Percentiles rank a stretch among this genome's conserved stretches.
Conservation (phyloP, 2,888 invertebrate genomes). For the Nephrotoma flavescens region DNA sequence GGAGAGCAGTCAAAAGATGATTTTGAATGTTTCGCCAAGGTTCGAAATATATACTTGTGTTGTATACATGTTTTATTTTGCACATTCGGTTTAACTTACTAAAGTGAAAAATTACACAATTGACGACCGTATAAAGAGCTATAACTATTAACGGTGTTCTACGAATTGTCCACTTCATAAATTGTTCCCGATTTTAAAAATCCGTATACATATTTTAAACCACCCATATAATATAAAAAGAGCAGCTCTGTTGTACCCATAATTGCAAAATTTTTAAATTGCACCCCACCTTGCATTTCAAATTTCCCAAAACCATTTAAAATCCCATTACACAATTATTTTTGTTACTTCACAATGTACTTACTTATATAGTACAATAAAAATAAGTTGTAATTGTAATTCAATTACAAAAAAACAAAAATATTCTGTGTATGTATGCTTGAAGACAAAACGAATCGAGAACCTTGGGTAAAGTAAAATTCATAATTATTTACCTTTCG, state of each 20-base stretch:
- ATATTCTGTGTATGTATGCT: neutral
- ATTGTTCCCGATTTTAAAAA: too few species aligned
- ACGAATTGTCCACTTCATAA: too few species aligned
- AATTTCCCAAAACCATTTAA: neutral
- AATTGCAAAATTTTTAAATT: neutral
- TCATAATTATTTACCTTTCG: neutral
- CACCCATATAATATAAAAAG: neutral
- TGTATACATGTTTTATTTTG: too few species aligned
- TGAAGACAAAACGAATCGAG: neutral
- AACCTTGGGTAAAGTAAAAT: neutral
- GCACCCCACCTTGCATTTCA: neutral
- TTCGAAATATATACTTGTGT: too few species aligned
- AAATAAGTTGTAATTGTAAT: neutral
- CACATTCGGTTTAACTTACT: too few species aligned
- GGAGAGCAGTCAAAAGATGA: too few species aligned
- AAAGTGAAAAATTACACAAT: too few species aligned
- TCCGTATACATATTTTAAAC: too few species aligned
- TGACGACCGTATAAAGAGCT: too few species aligned
- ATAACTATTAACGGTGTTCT: too few species aligned
- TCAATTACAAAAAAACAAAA: neutral
- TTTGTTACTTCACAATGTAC: neutral
- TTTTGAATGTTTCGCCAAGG: too few species aligned
- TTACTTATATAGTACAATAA: neutral
- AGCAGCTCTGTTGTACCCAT: neutral
- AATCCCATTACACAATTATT: neutral